phyloP scores from a whole-genome alignment of 2,797 vertebrate species.

The Selene dorsalis region DNA sequence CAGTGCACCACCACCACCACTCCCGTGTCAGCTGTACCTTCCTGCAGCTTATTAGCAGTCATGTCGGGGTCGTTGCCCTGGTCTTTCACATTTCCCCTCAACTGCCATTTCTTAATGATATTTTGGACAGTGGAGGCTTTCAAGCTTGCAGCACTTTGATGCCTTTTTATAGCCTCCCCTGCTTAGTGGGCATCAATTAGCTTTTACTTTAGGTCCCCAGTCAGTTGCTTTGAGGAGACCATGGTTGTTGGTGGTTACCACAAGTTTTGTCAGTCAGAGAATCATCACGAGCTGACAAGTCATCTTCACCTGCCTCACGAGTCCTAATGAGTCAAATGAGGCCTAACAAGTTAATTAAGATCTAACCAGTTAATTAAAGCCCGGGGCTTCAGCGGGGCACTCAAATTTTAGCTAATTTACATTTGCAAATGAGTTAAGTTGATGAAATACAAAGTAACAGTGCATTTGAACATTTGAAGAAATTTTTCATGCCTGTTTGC shows the following conservation, averaged over 20 bases:
- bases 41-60: no score
- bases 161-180: not conserved
- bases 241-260: not conserved
- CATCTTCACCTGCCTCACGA: not conserved
- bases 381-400: no score
- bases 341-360: not conserved
- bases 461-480: not conserved
- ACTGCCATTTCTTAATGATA: not conserved
- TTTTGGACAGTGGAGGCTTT: not conserved
- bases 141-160: not conserved
- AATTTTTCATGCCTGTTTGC: no score
- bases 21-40: not conserved
- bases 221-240: not conserved
- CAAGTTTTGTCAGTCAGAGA: not conserved
- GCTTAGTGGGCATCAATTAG: no score
- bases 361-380: no score
- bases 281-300: not conserved
- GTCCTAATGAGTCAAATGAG: not conserved
- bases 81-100: not conserved
- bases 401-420: no score
- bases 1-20: no score
- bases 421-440: no score
- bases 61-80: not conserved
- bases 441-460: not conserved
- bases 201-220: no score